Conservation (phyloP, 2,113 vertebrate genomes). For the Corythornis cristatus region DNA sequence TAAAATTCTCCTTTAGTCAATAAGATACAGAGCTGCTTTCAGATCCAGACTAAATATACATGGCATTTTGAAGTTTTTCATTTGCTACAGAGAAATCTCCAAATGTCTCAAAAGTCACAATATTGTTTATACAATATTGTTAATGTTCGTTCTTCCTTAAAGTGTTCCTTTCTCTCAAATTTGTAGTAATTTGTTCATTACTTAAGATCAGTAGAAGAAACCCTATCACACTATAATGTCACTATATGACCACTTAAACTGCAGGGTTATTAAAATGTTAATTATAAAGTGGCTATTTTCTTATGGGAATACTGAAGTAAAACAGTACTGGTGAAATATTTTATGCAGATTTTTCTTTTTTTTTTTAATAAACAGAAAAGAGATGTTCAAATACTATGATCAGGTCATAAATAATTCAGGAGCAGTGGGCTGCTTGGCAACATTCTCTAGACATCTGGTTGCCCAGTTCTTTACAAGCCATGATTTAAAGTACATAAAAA, state of each 20-base stretch:
- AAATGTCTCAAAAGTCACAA: not conserved
- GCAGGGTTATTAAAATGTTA: not conserved
- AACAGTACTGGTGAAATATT: not conserved
- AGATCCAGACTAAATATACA: not conserved
- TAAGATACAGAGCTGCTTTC: not conserved
- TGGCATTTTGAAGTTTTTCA: not conserved
- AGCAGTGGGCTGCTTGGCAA: not conserved
- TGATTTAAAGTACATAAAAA: constrained; percentile 8
- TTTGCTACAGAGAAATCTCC: not conserved
- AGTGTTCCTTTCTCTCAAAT: not conserved
- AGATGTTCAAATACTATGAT: not conserved
- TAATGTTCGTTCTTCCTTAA: not conserved
- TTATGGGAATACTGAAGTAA: not conserved
- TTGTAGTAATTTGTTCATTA: not conserved
- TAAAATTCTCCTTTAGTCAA: not conserved
- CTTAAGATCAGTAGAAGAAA: not conserved
- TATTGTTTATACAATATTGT: not conserved
- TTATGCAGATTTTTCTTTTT: not conserved
- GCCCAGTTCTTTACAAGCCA: not conserved
- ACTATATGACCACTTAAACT: not conserved
- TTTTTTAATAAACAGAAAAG: not conserved
- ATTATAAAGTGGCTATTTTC: not conserved
- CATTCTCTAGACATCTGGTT: not conserved
- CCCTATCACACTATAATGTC: not conserved
- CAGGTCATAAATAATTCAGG: not conserved